phyloP scores from a whole-genome alignment of 1,140 invertebrate genomes.

The Zaprionus ghesquierei region DNA sequence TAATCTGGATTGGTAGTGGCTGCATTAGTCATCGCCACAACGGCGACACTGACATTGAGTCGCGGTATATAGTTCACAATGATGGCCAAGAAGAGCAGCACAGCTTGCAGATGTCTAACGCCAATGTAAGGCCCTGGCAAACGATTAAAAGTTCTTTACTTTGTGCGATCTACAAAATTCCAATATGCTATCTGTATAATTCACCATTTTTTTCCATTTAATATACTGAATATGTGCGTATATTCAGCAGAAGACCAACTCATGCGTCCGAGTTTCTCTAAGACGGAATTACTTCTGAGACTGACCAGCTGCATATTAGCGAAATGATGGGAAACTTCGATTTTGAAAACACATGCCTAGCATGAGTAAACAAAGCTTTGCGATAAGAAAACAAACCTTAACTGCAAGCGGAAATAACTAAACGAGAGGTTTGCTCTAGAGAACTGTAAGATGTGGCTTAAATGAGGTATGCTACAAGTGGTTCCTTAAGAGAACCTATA shows the following conservation, averaged over 20 bases:
- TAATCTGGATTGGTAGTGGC: slow-evolving; percentile 58
- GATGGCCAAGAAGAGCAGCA: slow-evolving; percentile 86
- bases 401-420: neutral
- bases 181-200: neutral
- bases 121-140: neutral
- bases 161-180: neutral
- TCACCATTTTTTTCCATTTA: neutral
- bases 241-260: neutral
- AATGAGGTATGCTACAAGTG: no score
- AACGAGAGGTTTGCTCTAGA: no score
- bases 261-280: neutral
- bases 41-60: slow-evolving; percentile 87
- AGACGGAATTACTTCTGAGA: neutral
- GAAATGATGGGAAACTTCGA: neutral
- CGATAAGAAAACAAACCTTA: neutral
- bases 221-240: neutral
- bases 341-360: neutral
- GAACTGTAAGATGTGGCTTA: no score
- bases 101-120: slow-evolving; percentile 85
- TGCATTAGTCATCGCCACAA: slow-evolving; percentile 88
- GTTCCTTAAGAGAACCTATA: no score
- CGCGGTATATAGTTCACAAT: slow-evolving; percentile 85
- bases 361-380: neutral
- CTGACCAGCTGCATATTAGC: neutral
- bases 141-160: neutral